A percentile compares a stretch with the other conserved stretches of the same genome.
Conservation (phyloP, 2,888 invertebrate species). For the Euproctis similis region DNA sequence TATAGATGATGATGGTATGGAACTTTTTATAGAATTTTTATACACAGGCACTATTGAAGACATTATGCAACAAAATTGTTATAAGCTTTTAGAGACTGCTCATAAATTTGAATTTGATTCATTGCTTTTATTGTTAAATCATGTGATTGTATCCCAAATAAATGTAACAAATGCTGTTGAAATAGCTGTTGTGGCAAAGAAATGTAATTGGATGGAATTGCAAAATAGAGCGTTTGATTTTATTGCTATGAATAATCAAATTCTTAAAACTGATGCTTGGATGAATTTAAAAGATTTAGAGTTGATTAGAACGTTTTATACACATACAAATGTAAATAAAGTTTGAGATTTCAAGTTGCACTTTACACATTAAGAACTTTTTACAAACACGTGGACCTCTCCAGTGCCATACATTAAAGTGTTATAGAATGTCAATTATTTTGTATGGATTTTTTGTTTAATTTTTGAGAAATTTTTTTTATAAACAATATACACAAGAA, state of each 20-base stretch:
- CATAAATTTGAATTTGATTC: constrained; percentile 39
- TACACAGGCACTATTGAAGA: constrained; percentile 50
- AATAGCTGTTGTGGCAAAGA: constrained; percentile 46
- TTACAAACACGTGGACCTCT: too few species aligned
- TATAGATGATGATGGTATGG: constrained; percentile 42
- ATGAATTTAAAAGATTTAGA: constrained; percentile 45
- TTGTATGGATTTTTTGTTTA: too few species aligned
- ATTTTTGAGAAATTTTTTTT: too few species aligned
- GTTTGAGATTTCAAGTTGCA: too few species aligned
- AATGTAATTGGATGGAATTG: constrained; percentile 38
- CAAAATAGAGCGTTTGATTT: constrained; percentile 39
- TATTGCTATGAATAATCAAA: constrained; percentile 43
- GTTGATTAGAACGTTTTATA: too few species aligned
- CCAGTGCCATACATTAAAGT: too few species aligned
- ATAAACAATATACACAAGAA: too few species aligned
- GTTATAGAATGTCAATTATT: too few species aligned
- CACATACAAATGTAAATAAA: too few species aligned
- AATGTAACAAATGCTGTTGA: constrained; percentile 46
- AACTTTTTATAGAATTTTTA: constrained; percentile 47
- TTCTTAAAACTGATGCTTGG: constrained; percentile 47
- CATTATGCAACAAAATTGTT: constrained; percentile 35
- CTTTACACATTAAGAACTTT: too few species aligned
- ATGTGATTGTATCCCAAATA: constrained; percentile 39
- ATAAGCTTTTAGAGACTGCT: constrained; percentile 41
- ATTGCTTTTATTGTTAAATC: constrained; percentile 36